A percentile compares a stretch with the other conserved stretches of the same genome.
Conservation (phyloP, 2,888 invertebrate genomes). For the Linyphia triangularis region DNA sequence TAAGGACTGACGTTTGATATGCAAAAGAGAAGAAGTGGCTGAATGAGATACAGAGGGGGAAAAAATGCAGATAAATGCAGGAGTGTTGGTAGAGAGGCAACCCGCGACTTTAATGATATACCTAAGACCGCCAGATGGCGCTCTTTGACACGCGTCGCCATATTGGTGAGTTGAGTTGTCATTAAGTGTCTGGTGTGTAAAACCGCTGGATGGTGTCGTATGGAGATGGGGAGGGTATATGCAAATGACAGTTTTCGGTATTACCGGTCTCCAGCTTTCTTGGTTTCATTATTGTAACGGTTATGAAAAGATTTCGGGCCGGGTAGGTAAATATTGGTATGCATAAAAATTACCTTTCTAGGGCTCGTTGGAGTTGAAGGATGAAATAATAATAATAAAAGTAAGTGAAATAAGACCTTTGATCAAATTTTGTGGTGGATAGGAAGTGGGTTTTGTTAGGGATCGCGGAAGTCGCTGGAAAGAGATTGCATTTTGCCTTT, state of each 20-base stretch:
- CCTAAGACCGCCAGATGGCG: constrained; percentile 54
- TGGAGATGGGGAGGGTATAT: constrained; percentile 1
- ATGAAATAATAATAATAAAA: not conserved
- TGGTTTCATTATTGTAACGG: constrained; percentile 44
- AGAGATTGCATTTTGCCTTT: not conserved
- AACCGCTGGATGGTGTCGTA: constrained; percentile 9
- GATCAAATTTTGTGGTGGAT: constrained; percentile 18
- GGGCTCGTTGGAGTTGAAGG: not conserved
- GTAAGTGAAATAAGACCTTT: not conserved
- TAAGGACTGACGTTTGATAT: constrained; percentile 71
- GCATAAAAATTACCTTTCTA: constrained; percentile 55
- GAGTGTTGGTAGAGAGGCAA: constrained; percentile 2
- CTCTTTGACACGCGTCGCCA: constrained; percentile 51
- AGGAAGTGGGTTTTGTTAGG: not conserved
- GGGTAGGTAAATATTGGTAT: constrained; percentile 55
- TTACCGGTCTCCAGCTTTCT: constrained; percentile 50
- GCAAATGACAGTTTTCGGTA: constrained; percentile 55
- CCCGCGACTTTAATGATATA: constrained; percentile 44
- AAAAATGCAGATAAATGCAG: constrained; percentile 42
- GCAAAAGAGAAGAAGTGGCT: constrained; percentile 43
- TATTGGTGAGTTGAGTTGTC: constrained; percentile 53
- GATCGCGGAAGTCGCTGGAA: not conserved
- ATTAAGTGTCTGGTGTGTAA: constrained; percentile 54
- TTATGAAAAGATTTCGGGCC: constrained; percentile 47
- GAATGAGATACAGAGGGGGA: not conserved